These are phyloP conservation scores for Ailurus styani DNA, from an alignment of 2,113 vertebrate species.

Conservation along the genomic window DNA sequence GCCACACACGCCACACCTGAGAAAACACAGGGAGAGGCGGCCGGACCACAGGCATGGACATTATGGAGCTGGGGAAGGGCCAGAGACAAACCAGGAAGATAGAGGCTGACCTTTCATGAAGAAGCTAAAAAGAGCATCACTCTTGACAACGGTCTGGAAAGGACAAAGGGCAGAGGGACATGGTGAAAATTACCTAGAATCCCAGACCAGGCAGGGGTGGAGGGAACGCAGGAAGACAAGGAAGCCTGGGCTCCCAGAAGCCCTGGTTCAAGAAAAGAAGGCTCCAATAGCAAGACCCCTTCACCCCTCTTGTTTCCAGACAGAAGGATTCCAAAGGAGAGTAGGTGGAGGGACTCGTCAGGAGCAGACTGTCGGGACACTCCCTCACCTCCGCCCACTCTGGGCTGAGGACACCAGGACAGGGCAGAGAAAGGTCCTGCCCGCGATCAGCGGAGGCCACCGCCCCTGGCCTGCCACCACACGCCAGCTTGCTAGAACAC, in stretches of 20 bases:
- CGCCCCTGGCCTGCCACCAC: background rate
- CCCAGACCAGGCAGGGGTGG: background rate
- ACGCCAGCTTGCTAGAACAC: accelerated
- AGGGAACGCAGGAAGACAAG: background rate
- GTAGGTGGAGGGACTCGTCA: background rate
- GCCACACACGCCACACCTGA: background rate
- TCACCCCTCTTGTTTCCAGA: background rate
- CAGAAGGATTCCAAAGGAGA: background rate
- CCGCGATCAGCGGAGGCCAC: background rate
- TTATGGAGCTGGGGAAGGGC: background rate
- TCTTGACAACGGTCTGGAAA: background rate
- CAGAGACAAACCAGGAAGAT: no score
- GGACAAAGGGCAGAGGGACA: background rate
- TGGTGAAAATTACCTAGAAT: background rate
- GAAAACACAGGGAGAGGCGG: background rate
- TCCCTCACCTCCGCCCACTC: background rate
- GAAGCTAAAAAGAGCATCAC: background rate
- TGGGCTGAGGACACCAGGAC: accelerated
- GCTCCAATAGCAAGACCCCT: background rate
- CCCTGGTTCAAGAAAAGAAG: background rate
- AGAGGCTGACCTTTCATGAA: background rate
- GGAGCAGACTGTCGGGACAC: background rate
- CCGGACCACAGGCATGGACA: background rate
- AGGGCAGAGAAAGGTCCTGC: accelerated
- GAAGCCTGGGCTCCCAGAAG: background rate